Percentiles rank a stretch among this genome's conserved stretches.
These are phyloP conservation scores for Dryobates pubescens DNA, from an alignment of 2,797 vertebrate species.

Conservation along the genomic window DNA sequence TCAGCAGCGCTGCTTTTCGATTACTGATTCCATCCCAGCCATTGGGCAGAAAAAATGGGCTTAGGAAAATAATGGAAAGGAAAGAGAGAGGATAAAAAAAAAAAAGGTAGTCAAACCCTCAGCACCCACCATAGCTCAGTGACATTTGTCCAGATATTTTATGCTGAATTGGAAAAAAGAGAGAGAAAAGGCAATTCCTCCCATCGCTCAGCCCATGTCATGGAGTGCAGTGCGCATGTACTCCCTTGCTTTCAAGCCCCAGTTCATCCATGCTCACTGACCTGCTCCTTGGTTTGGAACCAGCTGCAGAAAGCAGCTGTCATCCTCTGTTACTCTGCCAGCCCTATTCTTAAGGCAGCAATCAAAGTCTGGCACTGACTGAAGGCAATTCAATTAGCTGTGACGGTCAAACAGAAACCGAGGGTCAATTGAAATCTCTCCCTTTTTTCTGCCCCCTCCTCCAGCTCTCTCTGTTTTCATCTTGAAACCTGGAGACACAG, in stretches of 20 bases:
- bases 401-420: constrained; percentile 45
- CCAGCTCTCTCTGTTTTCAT: background rate
- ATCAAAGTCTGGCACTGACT: constrained; percentile 46
- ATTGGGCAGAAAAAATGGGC: constrained; percentile 36
- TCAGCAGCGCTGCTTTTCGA: constrained; percentile 51
- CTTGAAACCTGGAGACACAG: background rate
- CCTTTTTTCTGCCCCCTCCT: too few relatives aligned
- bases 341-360: constrained; percentile 45
- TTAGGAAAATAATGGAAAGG: constrained; percentile 28
- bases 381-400: constrained; percentile 72
- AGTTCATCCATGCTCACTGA: constrained; percentile 30
- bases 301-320: constrained; percentile 64
- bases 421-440: constrained; percentile 12
- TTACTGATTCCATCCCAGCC: constrained; percentile 55
- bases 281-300: constrained; percentile 39
- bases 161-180: constrained; percentile 15
- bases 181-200: background rate
- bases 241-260: constrained; percentile 30
- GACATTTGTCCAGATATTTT: constrained; percentile 44
- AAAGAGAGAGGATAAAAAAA: background rate
- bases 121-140: background rate
- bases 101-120: background rate
- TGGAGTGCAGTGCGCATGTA: background rate
- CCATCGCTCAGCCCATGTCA: background rate
- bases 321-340: constrained; percentile 60